Evolutionary conservation across 2,113 vertebrate species (phyloP).

Genomic region (Corythornis cristatus): DNA sequence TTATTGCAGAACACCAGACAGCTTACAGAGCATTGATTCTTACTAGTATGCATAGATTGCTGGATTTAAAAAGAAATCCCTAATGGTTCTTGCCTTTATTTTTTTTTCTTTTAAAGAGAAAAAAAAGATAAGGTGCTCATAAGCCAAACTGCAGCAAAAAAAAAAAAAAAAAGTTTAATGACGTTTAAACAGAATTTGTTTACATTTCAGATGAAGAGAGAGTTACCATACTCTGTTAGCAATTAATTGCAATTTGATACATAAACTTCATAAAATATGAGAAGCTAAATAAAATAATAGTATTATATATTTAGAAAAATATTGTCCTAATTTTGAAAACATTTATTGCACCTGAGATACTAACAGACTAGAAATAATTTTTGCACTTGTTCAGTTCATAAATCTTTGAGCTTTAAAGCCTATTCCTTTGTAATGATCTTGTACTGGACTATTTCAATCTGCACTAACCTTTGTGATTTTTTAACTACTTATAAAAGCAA

Average conservation of each 20-base stretch:
- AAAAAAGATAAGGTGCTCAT: constrained; percentile 9
- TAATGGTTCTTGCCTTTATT: constrained; percentile 56
- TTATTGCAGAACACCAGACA: constrained; percentile 64
- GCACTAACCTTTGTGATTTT: constrained; percentile 26
- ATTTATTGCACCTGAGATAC: constrained; percentile 41
- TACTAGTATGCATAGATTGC: constrained; percentile 45
- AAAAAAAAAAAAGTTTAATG: neutral
- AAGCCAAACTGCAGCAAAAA: constrained; percentile 34
- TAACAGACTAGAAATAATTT: constrained; percentile 18
- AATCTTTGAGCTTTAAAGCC: constrained; percentile 2
- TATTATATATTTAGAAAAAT: constrained; percentile 13
- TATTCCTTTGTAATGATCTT: neutral
- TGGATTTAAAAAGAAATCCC: constrained; percentile 64
- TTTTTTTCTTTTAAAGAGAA: constrained; percentile 45
- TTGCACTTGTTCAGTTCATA: constrained; percentile 18
- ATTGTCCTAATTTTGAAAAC: constrained; percentile 55
- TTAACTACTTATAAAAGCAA: constrained; percentile 23
- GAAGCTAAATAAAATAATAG: constrained; percentile 50
- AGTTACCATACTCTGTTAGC: neutral
- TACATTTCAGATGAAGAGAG: constrained; percentile 49
- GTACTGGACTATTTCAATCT: constrained; percentile 1
- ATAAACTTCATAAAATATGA: constrained; percentile 18
- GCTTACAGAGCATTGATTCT: constrained; percentile 63
- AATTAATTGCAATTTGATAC: constrained; percentile 63
- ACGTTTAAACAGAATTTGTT: constrained; percentile 57